Evolutionary conservation across 2,888 invertebrate genomes (phyloP), one percentile per base, ranked within the genome.

Genomic region (Diaprepes abbreviatus): DNA sequence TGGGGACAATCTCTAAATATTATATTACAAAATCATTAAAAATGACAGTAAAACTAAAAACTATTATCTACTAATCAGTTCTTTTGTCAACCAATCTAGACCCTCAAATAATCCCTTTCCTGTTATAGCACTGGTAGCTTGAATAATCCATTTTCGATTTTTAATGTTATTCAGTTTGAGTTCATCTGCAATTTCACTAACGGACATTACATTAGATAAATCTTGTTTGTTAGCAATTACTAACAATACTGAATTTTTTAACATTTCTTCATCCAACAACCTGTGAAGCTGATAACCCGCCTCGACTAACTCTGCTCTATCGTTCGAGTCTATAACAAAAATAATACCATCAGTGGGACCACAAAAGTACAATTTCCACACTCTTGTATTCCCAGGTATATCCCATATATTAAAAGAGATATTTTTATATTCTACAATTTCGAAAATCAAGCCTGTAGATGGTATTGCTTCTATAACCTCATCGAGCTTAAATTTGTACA

Each of bases 331-430:
- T 9, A 98, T 95, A 43, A 98, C 98, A 85, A 97, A 98, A 79
- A 98, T 98, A 52, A 98, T 87, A 52, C 97, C 97, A 86, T 97
- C 94, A 0, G 97, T 98, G 83, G 98, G 97, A 85, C 98, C 97
- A n/a, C n/a, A n/a, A 83, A 97, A 98, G 82, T 99, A 98, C 83
- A 98, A 97, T 83, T 98, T 92, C 98, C 98, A 99, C 50, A 99
- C 86, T 2, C 98, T 97, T 75, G 97, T 97, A 84, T 98, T 98
- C 73, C 98, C 98, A 83, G 98, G 98, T 69, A 99, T 98, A 85
- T 99, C 98, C 98, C 98, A 98, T 9, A 99, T 98, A 24, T 98
- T 98, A 84, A 98, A 98, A 82, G 95, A 95, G 81, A 99, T 98
- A 86, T 98, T 99, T 88, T 97, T 98, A 87, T 99, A 98, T 83